Conservation (phyloP, 2,797 vertebrate genomes). For the Poecilia wingei region DNA sequence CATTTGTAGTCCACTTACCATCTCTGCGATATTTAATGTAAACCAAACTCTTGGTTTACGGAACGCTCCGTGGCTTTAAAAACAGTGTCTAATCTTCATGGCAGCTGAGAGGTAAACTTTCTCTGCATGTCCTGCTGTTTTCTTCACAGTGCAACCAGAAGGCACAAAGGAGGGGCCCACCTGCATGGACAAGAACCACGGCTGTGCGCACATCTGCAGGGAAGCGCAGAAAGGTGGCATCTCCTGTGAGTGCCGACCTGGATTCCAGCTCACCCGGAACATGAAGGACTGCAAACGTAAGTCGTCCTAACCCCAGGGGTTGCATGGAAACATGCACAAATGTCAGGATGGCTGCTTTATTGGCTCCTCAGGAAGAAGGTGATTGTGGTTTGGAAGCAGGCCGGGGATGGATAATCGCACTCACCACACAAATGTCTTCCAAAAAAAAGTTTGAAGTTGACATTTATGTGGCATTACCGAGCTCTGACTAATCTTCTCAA, state of each 20-base stretch:
- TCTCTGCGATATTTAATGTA: constrained; percentile 21
- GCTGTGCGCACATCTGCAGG: constrained; percentile 96
- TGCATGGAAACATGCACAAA: constrained; percentile 15
- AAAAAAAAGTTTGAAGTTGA: constrained; percentile 52
- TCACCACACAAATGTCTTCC: constrained; percentile 63
- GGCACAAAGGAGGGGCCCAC: constrained; percentile 89
- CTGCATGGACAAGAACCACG: constrained; percentile 99
- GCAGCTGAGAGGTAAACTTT: constrained; percentile 23
- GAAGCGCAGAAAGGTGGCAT: constrained; percentile 95
- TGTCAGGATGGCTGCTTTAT: constrained; percentile 51
- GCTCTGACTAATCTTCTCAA: constrained; percentile 52
- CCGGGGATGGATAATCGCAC: constrained; percentile 60
- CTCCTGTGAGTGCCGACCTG: constrained; percentile 96
- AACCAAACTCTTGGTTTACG: constrained; percentile 30
- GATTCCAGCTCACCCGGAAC: constrained; percentile 97
- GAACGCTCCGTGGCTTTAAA: constrained; percentile 21
- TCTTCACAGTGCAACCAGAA: constrained; percentile 66
- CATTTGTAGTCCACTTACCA: constrained; percentile 30
- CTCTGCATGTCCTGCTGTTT: constrained; percentile 18
- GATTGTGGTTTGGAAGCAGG: constrained; percentile 57
- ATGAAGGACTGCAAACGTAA: constrained; percentile 97
- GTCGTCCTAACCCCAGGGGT: constrained; percentile 50
- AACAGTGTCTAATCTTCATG: constrained; percentile 23
- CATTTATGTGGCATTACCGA: constrained; percentile 55
- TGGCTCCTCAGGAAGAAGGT: constrained; percentile 60